phyloP scores from a whole-genome alignment of 1,140 invertebrate species.

The Dryas iulia region DNA sequence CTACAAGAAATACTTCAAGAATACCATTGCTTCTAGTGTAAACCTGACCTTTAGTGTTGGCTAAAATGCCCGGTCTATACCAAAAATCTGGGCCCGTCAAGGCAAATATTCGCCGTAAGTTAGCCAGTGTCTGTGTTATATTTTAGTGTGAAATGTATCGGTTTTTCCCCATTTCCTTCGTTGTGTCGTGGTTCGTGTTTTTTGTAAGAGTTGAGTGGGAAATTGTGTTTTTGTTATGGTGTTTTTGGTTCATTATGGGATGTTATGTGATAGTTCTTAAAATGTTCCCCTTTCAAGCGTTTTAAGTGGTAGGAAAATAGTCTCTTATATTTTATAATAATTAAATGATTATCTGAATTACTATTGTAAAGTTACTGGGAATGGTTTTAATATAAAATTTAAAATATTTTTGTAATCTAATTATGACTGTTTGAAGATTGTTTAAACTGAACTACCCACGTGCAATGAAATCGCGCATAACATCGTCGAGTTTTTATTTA shows the following conservation, averaged over 20 bases:
- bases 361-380: too few relatives aligned
- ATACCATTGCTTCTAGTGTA: slow-evolving; percentile 41
- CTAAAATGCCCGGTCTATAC: slow-evolving; percentile 59
- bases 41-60: slow-evolving; percentile 44
- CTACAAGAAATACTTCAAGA: too few relatives aligned
- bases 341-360: too few relatives aligned
- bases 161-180: background rate
- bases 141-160: background rate
- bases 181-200: background rate
- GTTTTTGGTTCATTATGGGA: too few relatives aligned
- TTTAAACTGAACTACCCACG: slow-evolving; percentile 10
- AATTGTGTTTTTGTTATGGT: too few relatives aligned
- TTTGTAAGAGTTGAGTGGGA: background rate
- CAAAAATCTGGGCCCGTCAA: slow-evolving; percentile 54
- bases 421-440: background rate
- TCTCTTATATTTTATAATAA: too few relatives aligned
- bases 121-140: too few relatives aligned
- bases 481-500: slow-evolving; percentile 23
- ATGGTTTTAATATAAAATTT: too few relatives aligned
- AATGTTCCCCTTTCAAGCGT: too few relatives aligned
- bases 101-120: slow-evolving; percentile 60
- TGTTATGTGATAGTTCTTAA: too few relatives aligned
- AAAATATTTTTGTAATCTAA: background rate
- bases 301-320: too few relatives aligned
- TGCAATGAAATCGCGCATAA: slow-evolving; percentile 19